Conservation (phyloP, 2,888 invertebrate genomes). For the Agrilus mali region DNA sequence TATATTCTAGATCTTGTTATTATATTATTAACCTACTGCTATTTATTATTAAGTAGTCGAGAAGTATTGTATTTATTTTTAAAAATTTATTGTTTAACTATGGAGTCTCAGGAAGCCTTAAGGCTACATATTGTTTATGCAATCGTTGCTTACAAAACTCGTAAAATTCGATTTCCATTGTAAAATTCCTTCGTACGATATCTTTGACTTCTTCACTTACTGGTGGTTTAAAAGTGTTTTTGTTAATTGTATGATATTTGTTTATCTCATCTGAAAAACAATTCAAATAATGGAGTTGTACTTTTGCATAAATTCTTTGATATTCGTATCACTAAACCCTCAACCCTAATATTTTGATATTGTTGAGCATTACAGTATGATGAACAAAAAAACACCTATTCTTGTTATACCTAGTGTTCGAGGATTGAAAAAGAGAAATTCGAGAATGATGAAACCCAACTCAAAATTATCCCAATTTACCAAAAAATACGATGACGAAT, state of each 20-base stretch:
- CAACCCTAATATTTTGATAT: no score
- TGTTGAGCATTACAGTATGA: no score
- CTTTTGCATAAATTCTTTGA: no score
- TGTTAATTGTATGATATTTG: constrained; percentile 66
- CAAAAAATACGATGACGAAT: no score
- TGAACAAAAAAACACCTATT: no score
- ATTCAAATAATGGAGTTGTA: no score
- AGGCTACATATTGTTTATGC: constrained; percentile 64
- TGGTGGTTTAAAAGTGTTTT: constrained; percentile 76
- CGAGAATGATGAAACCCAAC: no score
- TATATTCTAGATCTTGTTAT: neutral
- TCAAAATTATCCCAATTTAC: no score
- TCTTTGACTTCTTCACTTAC: constrained; percentile 78
- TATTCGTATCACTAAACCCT: no score
- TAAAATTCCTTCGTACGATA: constrained; percentile 74
- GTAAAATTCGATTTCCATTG: constrained; percentile 82
- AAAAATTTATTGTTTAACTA: neutral
- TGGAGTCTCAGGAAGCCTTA: constrained; percentile 36
- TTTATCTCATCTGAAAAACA: constrained; percentile 64
- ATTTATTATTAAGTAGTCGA: neutral
- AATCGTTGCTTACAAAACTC: constrained; percentile 79
- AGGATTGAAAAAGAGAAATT: no score
- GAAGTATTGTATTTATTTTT: neutral
- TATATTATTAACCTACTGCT: no score
- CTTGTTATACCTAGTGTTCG: no score